phyloP scores from a whole-genome alignment of 2,888 invertebrate genomes.

The Leptodirus hochenwartii region DNA sequence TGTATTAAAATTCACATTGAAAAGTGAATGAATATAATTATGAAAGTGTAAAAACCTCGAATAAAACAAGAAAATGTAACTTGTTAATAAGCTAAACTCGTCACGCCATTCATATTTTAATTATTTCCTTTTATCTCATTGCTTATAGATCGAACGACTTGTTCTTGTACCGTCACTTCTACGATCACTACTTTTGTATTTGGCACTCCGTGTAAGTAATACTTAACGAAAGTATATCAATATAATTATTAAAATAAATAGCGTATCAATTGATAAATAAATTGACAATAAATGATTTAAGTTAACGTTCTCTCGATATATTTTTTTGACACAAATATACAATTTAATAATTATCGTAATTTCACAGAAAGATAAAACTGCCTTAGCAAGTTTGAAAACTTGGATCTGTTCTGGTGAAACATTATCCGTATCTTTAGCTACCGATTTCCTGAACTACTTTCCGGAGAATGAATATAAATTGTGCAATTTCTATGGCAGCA shows the following conservation, averaged over 20 bases:
- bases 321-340: no score
- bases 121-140: slow-evolving; percentile 5
- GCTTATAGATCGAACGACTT: slow-evolving; percentile 50
- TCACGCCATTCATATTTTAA: slow-evolving; percentile 4
- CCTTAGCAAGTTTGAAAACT: slow-evolving; percentile 41
- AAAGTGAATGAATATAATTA: no score
- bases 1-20: no score
- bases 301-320: no score
- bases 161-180: slow-evolving; percentile 73
- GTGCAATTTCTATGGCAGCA: slow-evolving; percentile 82
- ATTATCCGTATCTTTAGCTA: slow-evolving; percentile 47
- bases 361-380: slow-evolving; percentile 28
- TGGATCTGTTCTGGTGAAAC: slow-evolving; percentile 85
- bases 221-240: no score
- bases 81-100: no score
- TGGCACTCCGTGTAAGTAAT: slow-evolving; percentile 34
- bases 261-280: slow-evolving; percentile 1
- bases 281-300: no score
- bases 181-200: slow-evolving; percentile 57
- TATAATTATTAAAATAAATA: no score
- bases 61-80: no score
- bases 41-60: no score
- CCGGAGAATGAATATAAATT: slow-evolving; percentile 42
- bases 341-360: no score
- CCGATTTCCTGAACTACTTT: slow-evolving; percentile 60